Evolutionary conservation across 2,888 invertebrate species (phyloP).

Genomic region (Shargacucullia verbasci): DNA sequence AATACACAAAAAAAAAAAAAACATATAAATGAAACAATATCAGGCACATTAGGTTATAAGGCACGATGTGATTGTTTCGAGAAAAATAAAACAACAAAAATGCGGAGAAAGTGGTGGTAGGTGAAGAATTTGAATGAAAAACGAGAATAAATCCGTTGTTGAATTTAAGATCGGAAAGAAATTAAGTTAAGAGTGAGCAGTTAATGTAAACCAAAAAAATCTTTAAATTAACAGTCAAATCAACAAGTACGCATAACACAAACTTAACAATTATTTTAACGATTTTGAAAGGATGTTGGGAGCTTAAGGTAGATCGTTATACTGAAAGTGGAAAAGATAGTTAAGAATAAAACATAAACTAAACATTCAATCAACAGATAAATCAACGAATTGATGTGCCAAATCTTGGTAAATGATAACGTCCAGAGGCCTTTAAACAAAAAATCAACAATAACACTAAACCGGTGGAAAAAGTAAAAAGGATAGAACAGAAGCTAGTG

Average conservation of each 20-base stretch:
- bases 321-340: neutral
- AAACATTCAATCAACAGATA: slow-evolving; percentile 26
- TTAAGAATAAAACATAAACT: slow-evolving; percentile 34
- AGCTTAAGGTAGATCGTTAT: neutral
- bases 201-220: slow-evolving; percentile 35
- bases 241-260: slow-evolving; percentile 33
- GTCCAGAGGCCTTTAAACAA: slow-evolving; percentile 22
- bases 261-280: slow-evolving; percentile 25
- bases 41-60: slow-evolving; percentile 81
- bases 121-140: neutral
- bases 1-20: slow-evolving; percentile 53
- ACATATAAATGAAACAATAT: slow-evolving; percentile 61
- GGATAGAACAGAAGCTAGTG: too few relatives aligned
- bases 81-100: slow-evolving; percentile 29
- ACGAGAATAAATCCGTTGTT: neutral
- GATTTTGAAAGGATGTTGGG: neutral
- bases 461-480: too few relatives aligned
- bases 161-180: neutral
- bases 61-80: slow-evolving; percentile 77
- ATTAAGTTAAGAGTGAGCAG: neutral
- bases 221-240: slow-evolving; percentile 35
- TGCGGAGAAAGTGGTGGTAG: slow-evolving; percentile 18
- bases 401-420: slow-evolving; percentile 16
- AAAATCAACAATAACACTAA: slow-evolving; percentile 22
- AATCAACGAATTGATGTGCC: slow-evolving; percentile 14